A percentile compares a stretch with the other conserved stretches of the same genome.
Evolutionary conservation across 2,888 invertebrate species (phyloP).

Genomic region (Ormyrus labotus): DNA sequence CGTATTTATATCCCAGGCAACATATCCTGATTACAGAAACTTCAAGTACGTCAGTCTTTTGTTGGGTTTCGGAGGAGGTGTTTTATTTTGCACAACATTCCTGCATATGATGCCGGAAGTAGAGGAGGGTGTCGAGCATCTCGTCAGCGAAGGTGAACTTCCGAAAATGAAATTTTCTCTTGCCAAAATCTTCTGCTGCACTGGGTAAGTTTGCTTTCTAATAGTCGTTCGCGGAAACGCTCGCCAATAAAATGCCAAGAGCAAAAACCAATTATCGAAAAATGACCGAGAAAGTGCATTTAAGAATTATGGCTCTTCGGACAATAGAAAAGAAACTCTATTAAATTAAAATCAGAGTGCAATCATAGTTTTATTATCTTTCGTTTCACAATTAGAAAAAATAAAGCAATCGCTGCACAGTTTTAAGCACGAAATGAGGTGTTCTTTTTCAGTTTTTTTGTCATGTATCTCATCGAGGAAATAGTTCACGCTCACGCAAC

Average conservation of each 20-base stretch:
- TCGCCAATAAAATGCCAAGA: slow-evolving; percentile 18
- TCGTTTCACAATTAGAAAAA: slow-evolving; percentile 3
- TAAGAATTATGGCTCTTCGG: slow-evolving; percentile 3
- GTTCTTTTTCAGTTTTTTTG: slow-evolving; percentile 67
- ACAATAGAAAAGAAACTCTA: background rate
- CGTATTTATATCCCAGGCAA: too few species aligned
- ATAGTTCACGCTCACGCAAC: slow-evolving; percentile 83
- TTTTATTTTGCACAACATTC: slow-evolving; percentile 88
- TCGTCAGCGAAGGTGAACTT: slow-evolving; percentile 76
- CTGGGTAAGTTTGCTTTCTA: slow-evolving; percentile 65
- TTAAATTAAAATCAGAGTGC: slow-evolving; percentile 8
- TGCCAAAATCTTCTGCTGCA: slow-evolving; percentile 84
- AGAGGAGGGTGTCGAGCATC: slow-evolving; percentile 80
- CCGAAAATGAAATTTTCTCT: slow-evolving; percentile 80
- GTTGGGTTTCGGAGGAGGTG: slow-evolving; percentile 91
- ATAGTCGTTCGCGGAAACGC: slow-evolving; percentile 16
- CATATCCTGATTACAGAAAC: slow-evolving; percentile 61
- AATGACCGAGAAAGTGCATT: slow-evolving; percentile 16
- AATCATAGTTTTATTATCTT: slow-evolving; percentile 1
- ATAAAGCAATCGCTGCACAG: too few species aligned
- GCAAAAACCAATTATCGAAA: slow-evolving; percentile 10
- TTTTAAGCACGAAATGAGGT: background rate
- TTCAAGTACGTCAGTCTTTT: slow-evolving; percentile 78
- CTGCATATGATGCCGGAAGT: slow-evolving; percentile 89
- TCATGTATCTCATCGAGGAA: slow-evolving; percentile 84